phyloP scores from a whole-genome alignment of 2,888 invertebrate species.

The Agriotes lineatus region DNA sequence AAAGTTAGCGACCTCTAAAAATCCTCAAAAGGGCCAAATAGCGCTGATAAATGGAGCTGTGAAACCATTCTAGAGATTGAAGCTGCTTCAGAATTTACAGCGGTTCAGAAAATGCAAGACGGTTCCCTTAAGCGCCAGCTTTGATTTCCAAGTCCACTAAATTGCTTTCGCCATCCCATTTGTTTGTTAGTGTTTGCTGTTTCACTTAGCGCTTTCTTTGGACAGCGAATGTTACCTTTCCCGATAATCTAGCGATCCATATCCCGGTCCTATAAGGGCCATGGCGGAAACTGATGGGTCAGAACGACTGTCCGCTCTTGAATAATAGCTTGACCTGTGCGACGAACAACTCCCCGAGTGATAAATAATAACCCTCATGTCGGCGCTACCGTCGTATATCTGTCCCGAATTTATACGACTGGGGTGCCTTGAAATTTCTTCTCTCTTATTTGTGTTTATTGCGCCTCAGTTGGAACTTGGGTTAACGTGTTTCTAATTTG shows the following conservation, averaged over 20 bases:
- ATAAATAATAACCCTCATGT: slow-evolving; percentile 18
- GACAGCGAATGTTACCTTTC: slow-evolving; percentile 18
- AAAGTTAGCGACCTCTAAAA: slow-evolving; percentile 11
- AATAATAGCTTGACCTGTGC: slow-evolving; percentile 20
- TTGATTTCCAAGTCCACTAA: slow-evolving; percentile 18
- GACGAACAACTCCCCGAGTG: slow-evolving; percentile 10
- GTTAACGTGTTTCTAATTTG: background rate
- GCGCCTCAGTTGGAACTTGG: background rate
- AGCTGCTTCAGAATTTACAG: slow-evolving; percentile 30
- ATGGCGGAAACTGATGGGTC: slow-evolving; percentile 22
- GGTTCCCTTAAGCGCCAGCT: slow-evolving; percentile 11
- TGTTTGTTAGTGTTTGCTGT: slow-evolving; percentile 25
- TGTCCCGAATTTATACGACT: slow-evolving; percentile 1
- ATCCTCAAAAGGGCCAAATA: slow-evolving; percentile 22
- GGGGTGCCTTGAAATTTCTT: too few species aligned
- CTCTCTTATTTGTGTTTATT: background rate
- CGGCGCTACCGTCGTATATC: background rate
- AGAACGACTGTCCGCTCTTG: slow-evolving; percentile 21
- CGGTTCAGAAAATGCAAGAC: slow-evolving; percentile 23
- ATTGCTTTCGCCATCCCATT: slow-evolving; percentile 22
- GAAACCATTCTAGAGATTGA: slow-evolving; percentile 24
- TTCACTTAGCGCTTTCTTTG: slow-evolving; percentile 19
- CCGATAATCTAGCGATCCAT: slow-evolving; percentile 28
- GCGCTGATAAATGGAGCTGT: slow-evolving; percentile 20
- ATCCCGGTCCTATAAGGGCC: slow-evolving; percentile 17